Conservation (phyloP, 2,888 invertebrate species). For the Sussaba pulchella region DNA sequence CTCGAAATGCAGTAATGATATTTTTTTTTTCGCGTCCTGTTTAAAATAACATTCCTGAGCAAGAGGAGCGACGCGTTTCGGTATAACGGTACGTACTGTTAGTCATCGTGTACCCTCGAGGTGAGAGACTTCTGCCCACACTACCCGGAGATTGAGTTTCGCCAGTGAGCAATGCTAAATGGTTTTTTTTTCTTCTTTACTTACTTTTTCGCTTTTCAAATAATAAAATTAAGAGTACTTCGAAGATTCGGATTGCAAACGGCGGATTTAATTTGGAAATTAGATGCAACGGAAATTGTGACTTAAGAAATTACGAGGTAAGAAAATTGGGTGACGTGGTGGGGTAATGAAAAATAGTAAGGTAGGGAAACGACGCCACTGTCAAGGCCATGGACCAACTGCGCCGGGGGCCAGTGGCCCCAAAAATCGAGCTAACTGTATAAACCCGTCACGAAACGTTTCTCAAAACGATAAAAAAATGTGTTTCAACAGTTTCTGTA, state of each 20-base stretch:
- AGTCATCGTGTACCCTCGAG: conserved; percentile 46
- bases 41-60: conserved; percentile 35
- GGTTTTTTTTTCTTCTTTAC: neutral
- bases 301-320: neutral
- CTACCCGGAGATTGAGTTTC: conserved; percentile 37
- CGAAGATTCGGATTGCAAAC: neutral
- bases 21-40: conserved; percentile 1
- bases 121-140: conserved; percentile 2
- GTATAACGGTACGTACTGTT: conserved; percentile 61
- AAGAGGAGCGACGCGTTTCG: conserved; percentile 36
- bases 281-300: neutral
- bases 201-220: neutral
- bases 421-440: conserved; percentile 20
- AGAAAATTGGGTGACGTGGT: neutral
- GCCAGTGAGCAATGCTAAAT: neutral
- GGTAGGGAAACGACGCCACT: conserved; percentile 47
- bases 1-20: neutral
- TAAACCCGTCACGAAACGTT: conserved; percentile 17
- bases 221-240: neutral
- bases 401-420: conserved; percentile 66
- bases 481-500: neutral
- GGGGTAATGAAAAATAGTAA: neutral
- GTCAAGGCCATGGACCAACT: conserved; percentile 64
- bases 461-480: neutral
- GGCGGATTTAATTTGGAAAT: neutral